These are phyloP conservation scores for Adelphocoris suturalis DNA, from an alignment of 2,888 invertebrate genomes.

Conservation along the genomic window DNA sequence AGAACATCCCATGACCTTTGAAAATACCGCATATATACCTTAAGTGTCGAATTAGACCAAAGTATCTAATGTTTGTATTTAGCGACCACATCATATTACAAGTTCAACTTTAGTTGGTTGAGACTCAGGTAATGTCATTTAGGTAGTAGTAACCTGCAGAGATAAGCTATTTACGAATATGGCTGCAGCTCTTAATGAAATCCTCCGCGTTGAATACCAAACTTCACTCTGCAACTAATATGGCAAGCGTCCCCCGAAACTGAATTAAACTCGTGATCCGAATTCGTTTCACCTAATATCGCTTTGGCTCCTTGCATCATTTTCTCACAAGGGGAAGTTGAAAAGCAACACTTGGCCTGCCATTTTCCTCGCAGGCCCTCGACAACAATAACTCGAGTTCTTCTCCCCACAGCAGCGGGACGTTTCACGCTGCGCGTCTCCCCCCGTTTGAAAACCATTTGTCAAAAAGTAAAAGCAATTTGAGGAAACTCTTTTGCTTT, in stretches of 20 bases:
- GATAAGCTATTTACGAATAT: too few relatives aligned
- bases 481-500: constrained; percentile 54
- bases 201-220: neutral
- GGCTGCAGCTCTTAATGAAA: too few relatives aligned
- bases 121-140: too few relatives aligned
- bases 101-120: too few relatives aligned
- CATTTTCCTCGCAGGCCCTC: constrained; percentile 3
- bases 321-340: neutral
- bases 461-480: constrained; percentile 67
- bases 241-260: neutral
- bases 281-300: neutral
- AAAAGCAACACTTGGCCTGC: neutral
- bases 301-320: neutral
- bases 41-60: too few relatives aligned
- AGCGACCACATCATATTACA: too few relatives aligned
- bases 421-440: constrained; percentile 5
- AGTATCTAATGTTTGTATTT: too few relatives aligned
- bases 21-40: too few relatives aligned
- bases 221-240: neutral
- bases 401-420: neutral
- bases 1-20: too few relatives aligned
- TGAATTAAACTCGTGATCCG: neutral
- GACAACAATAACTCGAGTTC: constrained; percentile 48
- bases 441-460: constrained; percentile 63
- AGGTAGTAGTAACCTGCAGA: too few relatives aligned